Evolutionary conservation across 2,797 vertebrate species (phyloP).

Genomic region (Rhinoraja longicauda): DNA sequence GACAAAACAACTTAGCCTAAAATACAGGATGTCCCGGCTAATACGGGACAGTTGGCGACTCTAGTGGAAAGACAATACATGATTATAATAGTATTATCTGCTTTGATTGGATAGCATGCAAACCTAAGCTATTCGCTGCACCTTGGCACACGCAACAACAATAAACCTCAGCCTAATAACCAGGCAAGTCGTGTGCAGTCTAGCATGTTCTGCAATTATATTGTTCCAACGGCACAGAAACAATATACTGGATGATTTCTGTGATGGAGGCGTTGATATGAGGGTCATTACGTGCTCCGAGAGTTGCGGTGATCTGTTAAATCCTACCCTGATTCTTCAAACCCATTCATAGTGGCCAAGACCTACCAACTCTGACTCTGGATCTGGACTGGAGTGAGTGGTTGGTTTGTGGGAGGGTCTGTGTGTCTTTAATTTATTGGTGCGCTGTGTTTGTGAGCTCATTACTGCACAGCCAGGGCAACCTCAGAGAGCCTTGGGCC

Average conservation of each 20-base stretch:
- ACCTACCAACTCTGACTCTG: not conserved
- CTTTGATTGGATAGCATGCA: too few species aligned
- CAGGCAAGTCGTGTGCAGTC: not conserved
- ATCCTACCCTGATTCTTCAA: not conserved
- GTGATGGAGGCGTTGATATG: not conserved
- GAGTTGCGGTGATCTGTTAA: not conserved
- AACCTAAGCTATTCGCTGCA: too few species aligned
- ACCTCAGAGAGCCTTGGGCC: not conserved
- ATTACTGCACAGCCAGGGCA: slow-evolving; percentile 16
- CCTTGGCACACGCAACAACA: too few species aligned
- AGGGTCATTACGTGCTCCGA: not conserved
- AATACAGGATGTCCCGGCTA: too few species aligned
- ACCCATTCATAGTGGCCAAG: not conserved
- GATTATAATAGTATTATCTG: too few species aligned
- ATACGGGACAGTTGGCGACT: too few species aligned
- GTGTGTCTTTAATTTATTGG: not conserved
- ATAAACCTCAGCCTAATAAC: not conserved
- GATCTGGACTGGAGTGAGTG: not conserved
- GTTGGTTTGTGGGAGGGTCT: not conserved
- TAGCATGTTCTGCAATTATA: not conserved
- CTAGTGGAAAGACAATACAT: too few species aligned
- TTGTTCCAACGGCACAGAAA: not conserved
- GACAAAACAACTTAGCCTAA: too few species aligned
- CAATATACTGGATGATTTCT: not conserved
- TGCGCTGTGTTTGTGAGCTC: not conserved